A percentile compares a stretch with the other conserved stretches of the same genome.
These are phyloP conservation scores for Gisinianus flammeolus DNA, from an alignment of 2,888 invertebrate species.

Conservation along the genomic window DNA sequence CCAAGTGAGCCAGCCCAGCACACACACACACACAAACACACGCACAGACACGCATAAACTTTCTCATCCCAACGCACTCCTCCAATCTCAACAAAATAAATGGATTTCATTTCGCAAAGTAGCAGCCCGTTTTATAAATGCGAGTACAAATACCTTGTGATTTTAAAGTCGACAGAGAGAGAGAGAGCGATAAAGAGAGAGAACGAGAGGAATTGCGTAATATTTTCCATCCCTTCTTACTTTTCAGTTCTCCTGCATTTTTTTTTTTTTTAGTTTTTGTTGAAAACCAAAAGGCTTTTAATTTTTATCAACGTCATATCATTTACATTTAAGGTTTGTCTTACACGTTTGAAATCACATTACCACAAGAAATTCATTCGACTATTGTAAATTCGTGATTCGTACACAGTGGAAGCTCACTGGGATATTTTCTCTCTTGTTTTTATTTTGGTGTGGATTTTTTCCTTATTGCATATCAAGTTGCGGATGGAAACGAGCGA, in stretches of 20 bases:
- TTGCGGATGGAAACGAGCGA: no score
- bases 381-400: no score
- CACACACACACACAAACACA: background rate
- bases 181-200: background rate
- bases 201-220: background rate
- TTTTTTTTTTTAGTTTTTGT: background rate
- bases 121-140: background rate
- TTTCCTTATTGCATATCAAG: no score
- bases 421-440: no score
- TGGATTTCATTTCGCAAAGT: conserved; percentile 7
- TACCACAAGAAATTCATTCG: background rate
- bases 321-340: conserved; percentile 19
- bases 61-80: background rate
- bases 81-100: conserved; percentile 14
- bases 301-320: conserved; percentile 34
- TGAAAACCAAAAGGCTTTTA: conserved; percentile 22
- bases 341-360: background rate
- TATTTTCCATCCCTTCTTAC: background rate
- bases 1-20: background rate
- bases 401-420: no score
- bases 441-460: no score
- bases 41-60: background rate
- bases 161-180: background rate
- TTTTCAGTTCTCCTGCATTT: background rate
- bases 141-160: background rate